Evolutionary conservation across 2,113 vertebrate species (phyloP).

Genomic region (Heliornis fulica): DNA sequence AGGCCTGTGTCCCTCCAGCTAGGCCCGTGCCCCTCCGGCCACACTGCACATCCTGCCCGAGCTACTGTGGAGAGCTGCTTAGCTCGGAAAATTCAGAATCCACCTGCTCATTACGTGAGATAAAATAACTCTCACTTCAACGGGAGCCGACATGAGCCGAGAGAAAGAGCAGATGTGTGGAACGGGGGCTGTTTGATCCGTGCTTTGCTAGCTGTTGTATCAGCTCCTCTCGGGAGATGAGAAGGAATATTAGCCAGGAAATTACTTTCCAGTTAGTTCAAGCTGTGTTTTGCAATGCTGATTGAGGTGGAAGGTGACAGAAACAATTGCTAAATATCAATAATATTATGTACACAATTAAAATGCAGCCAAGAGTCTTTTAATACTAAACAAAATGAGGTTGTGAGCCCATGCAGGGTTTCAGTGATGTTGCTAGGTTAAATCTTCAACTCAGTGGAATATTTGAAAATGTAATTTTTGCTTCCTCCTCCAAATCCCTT

Average conservation of each 20-base stretch:
- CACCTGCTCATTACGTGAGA: background rate
- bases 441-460: background rate
- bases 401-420: background rate
- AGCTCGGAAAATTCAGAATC: background rate
- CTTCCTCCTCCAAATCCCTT: slow-evolving; percentile 12
- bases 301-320: slow-evolving; percentile 37
- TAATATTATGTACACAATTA: slow-evolving; percentile 44
- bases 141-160: background rate
- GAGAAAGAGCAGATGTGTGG: background rate
- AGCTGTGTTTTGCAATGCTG: slow-evolving; percentile 17
- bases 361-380: slow-evolving; percentile 12
- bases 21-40: no score
- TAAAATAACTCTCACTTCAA: background rate
- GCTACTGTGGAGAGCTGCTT: background rate
- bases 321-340: slow-evolving; percentile 39
- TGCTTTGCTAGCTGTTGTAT: background rate
- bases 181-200: background rate
- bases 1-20: no score
- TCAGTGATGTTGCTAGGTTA: background rate
- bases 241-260: slow-evolving; percentile 20
- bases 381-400: background rate
- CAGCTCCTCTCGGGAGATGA: slow-evolving; percentile 21
- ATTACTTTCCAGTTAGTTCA: slow-evolving; percentile 16
- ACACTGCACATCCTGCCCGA: background rate
- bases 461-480: slow-evolving; percentile 17